Conservation (phyloP, 2,113 vertebrate genomes). For the Bubalus kerabau region DNA sequence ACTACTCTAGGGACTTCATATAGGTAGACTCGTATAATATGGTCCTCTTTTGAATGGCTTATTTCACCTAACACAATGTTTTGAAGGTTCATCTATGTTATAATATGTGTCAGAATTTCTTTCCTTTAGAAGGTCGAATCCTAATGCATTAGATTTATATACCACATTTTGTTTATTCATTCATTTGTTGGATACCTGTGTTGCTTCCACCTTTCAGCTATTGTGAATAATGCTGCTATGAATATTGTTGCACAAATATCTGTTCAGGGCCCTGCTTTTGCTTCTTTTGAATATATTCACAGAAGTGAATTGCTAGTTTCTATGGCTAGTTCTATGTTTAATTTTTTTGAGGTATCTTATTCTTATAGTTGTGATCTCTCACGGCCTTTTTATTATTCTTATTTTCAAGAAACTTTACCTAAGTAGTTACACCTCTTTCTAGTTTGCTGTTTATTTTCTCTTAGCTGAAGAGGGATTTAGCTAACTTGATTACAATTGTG, state of each 20-base stretch:
- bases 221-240: not conserved
- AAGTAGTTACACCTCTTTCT: not conserved
- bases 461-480: slow-evolving; percentile 1
- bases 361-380: not conserved
- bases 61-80: not conserved
- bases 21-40: not conserved
- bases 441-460: not conserved
- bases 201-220: not conserved
- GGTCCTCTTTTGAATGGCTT: not conserved
- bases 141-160: not conserved
- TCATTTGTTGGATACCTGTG: not conserved
- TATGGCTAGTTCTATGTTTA: not conserved
- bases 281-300: not conserved
- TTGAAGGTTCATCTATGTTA: not conserved
- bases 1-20: not conserved
- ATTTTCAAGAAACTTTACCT: not conserved
- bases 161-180: not conserved
- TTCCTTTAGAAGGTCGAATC: not conserved
- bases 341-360: not conserved
- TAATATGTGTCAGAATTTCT: not conserved
- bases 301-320: not conserved
- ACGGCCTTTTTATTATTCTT: not conserved
- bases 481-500: not conserved
- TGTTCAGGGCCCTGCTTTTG: not conserved
- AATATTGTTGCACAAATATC: not conserved